These are phyloP conservation scores for Darevskia mixta DNA, from an alignment of 2,797 vertebrate species.

Conservation along the genomic window DNA sequence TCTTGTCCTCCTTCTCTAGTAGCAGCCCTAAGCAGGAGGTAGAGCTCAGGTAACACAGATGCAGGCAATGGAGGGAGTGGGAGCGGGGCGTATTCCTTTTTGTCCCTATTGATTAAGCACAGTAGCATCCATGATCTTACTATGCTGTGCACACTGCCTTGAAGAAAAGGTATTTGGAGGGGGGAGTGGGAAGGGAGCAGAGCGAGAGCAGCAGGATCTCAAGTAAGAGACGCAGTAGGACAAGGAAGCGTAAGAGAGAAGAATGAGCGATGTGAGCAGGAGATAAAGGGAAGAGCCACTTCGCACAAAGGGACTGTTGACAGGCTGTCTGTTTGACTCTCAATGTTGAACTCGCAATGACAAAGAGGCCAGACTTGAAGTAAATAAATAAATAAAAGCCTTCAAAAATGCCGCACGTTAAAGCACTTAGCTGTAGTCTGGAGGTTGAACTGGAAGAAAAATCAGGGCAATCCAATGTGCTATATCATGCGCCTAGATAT, in stretches of 20 bases:
- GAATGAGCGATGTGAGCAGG: not conserved
- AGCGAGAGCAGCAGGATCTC: conserved; percentile 17
- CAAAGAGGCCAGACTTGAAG: not conserved
- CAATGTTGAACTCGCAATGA: not conserved
- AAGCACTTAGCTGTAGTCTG: conserved; percentile 19
- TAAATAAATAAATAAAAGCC: not conserved
- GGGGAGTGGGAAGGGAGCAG: not conserved
- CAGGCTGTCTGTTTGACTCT: not conserved
- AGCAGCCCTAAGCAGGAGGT: not conserved
- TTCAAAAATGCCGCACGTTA: conserved; percentile 21
- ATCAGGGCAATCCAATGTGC: not conserved
- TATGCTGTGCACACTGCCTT: not conserved
- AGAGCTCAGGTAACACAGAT: not conserved
- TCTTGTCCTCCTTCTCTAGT: not conserved
- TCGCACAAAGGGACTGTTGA: conserved; percentile 15
- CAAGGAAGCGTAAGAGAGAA: not conserved
- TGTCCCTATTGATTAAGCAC: not conserved
- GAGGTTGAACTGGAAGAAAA: not conserved
- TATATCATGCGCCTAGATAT: not conserved
- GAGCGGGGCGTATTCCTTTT: not conserved
- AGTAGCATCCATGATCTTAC: not conserved
- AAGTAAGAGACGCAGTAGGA: conserved; percentile 8
- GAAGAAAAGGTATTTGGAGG: conserved; percentile 9
- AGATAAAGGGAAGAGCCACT: conserved; percentile 26
- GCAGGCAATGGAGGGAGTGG: not conserved